These are phyloP conservation scores for Coleophora flavipennella DNA, from an alignment of 2,888 invertebrate species.

Conservation along the genomic window DNA sequence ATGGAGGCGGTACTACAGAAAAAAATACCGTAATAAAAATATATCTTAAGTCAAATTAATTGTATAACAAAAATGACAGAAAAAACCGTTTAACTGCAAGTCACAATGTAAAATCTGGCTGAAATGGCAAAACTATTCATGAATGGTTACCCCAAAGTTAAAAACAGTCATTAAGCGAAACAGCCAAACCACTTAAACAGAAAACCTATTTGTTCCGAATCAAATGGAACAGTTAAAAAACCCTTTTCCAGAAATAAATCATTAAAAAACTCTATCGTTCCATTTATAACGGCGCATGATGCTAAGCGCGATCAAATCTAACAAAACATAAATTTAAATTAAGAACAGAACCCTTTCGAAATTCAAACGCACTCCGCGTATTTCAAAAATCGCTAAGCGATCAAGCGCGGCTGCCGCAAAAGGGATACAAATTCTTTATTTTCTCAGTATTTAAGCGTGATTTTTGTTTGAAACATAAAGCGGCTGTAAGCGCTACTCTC, in stretches of 20 bases:
- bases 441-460: slow-evolving; percentile 4
- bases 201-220: slow-evolving; percentile 28
- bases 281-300: slow-evolving; percentile 49
- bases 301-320: slow-evolving; percentile 68
- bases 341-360: slow-evolving; percentile 48
- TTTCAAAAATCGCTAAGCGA: slow-evolving; percentile 27
- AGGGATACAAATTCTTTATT: slow-evolving; percentile 5
- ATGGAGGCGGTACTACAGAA: too few relatives aligned
- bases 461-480: slow-evolving; percentile 5
- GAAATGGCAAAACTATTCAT: too few relatives aligned
- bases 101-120: too few relatives aligned
- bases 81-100: too few relatives aligned
- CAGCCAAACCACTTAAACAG: slow-evolving; percentile 11
- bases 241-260: slow-evolving; percentile 52
- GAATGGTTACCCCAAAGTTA: too few relatives aligned
- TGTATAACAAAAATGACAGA: too few relatives aligned
- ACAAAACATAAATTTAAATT: slow-evolving; percentile 72
- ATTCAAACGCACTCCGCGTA: slow-evolving; percentile 36
- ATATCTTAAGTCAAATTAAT: too few relatives aligned
- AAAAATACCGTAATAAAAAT: too few relatives aligned
- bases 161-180: too few relatives aligned
- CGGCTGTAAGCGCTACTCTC: slow-evolving; percentile 30
- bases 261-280: slow-evolving; percentile 51
- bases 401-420: slow-evolving; percentile 3
- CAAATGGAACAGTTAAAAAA: slow-evolving; percentile 36